A percentile compares a stretch with the other conserved stretches of the same genome.
Conservation (phyloP, 2,113 vertebrate genomes). For the Hippocampus zosterae region DNA sequence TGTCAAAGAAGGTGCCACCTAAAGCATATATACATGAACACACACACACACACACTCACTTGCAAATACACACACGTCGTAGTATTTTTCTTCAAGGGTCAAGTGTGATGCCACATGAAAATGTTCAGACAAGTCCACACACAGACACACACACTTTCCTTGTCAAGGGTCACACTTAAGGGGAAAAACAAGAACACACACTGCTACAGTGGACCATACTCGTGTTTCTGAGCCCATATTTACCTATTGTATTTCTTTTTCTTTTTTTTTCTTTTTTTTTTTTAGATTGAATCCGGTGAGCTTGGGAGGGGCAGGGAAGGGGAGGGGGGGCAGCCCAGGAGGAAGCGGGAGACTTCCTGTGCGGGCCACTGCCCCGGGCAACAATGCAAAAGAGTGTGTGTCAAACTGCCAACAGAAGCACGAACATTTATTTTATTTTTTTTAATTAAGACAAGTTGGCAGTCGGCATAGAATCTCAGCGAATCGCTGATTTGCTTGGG, state of each 20-base stretch:
- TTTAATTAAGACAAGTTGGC: not conserved
- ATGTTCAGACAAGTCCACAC: not conserved
- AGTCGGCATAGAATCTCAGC: slow-evolving; percentile 34
- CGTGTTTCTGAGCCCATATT: no score
- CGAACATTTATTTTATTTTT: slow-evolving; percentile 2
- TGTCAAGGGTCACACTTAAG: no score
- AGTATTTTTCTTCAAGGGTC: no score
- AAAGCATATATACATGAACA: no score
- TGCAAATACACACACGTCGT: no score
- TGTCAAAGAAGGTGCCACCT: no score
- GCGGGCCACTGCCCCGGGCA: slow-evolving; percentile 30
- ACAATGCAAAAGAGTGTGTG: not conserved
- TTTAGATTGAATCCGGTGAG: slow-evolving; percentile 14
- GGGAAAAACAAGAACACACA: not conserved
- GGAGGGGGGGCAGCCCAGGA: slow-evolving; percentile 32
- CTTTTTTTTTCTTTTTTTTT: no score
- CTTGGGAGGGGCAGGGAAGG: not conserved
- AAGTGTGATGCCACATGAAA: not conserved
- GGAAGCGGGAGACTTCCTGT: slow-evolving; percentile 56
- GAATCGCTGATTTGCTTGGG: slow-evolving; percentile 36
- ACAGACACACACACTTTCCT: no score
- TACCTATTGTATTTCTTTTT: no score
- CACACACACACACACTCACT: no score
- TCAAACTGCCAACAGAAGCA: not conserved
- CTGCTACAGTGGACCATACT: no score